Conservation (phyloP, 2,113 vertebrate species). For the Petrocephalus zakoni region DNA sequence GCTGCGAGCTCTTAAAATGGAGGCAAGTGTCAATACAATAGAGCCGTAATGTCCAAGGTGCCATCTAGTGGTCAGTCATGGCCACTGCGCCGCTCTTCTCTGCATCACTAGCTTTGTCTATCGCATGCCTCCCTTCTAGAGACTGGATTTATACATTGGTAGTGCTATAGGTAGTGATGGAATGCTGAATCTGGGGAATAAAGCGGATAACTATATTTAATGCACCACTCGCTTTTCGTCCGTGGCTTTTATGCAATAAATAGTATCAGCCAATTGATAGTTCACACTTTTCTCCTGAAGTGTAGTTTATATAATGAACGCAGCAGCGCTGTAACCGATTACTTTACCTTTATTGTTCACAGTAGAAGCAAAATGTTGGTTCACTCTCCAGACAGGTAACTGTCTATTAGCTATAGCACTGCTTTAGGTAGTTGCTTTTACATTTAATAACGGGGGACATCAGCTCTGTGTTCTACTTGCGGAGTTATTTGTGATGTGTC, state of each 20-base stretch:
- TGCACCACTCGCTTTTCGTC: neutral
- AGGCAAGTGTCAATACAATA: neutral
- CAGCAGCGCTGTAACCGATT: neutral
- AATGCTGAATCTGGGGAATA: neutral
- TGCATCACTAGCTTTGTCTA: neutral
- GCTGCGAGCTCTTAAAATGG: constrained; percentile 9
- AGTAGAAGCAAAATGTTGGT: neutral
- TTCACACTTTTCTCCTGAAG: neutral
- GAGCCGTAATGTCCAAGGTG: neutral
- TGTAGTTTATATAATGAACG: neutral
- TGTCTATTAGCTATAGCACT: neutral
- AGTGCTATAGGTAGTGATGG: neutral
- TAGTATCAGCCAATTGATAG: neutral
- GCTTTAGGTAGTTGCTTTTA: neutral
- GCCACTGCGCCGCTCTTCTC: neutral
- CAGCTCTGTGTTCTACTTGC: neutral
- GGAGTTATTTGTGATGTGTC: neutral
- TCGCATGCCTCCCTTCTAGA: neutral
- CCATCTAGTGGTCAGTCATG: constrained; percentile 13
- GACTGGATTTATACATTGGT: neutral
- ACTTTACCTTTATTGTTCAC: neutral
- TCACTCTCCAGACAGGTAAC: neutral
- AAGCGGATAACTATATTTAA: neutral
- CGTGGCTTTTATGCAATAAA: neutral
- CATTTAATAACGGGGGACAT: neutral